Percentiles rank a stretch among this genome's conserved stretches.
These are phyloP conservation scores for Ectemnius lituratus DNA, from an alignment of 2,888 invertebrate species.

Conservation along the genomic window DNA sequence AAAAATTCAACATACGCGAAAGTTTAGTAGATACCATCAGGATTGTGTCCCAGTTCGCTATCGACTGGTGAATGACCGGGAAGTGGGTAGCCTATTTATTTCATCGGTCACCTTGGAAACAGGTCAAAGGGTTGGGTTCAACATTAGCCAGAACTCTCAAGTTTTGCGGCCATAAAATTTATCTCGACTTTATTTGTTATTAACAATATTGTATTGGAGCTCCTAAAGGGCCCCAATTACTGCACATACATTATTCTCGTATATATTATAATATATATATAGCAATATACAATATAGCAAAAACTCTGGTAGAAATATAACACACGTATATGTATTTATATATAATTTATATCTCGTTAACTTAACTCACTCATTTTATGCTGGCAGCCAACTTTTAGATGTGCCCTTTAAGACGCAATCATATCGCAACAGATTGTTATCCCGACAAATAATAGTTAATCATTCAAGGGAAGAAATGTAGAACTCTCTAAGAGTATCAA, in stretches of 20 bases:
- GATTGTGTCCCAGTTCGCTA: not conserved
- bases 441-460: no score
- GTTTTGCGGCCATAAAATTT: slow-evolving; percentile 34
- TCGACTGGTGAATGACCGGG: slow-evolving; percentile 1
- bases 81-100: slow-evolving; percentile 17
- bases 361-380: slow-evolving; percentile 20
- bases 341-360: slow-evolving; percentile 19
- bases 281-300: slow-evolving; percentile 64
- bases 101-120: slow-evolving; percentile 44
- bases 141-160: not conserved
- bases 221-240: slow-evolving; percentile 29
- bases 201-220: slow-evolving; percentile 46
- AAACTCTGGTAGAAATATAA: slow-evolving; percentile 67
- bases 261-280: slow-evolving; percentile 25
- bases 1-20: no score
- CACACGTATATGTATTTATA: slow-evolving; percentile 41
- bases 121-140: no score
- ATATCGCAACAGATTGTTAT: no score
- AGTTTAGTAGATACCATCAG: no score
- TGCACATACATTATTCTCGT: slow-evolving; percentile 28
- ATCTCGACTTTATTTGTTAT: slow-evolving; percentile 50
- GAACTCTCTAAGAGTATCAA: no score
- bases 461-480: no score
- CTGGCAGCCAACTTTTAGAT: slow-evolving; percentile 14
- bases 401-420: no score